phyloP scores from a whole-genome alignment of 23 tunicate species.

The Phallusia fumigata region DNA sequence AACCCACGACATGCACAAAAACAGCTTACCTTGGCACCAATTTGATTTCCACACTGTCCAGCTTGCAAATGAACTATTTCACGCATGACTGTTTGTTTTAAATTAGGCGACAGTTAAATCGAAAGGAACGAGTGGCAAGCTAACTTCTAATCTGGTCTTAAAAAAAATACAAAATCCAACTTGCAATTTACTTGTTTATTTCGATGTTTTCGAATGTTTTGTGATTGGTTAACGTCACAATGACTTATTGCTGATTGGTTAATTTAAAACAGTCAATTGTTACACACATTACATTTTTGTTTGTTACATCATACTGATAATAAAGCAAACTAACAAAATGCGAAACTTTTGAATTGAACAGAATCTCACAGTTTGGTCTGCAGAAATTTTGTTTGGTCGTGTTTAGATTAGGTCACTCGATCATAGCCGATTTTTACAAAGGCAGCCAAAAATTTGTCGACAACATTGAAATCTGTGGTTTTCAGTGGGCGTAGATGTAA shows the following conservation, averaged over 20 bases:
- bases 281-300: too few species aligned
- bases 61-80: slow-evolving; percentile 99
- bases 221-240: neutral
- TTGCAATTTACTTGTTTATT: neutral
- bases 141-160: neutral
- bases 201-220: neutral
- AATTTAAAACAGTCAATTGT: neutral
- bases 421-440: too few species aligned
- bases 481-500: too few species aligned
- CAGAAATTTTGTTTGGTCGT: too few species aligned
- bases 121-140: neutral
- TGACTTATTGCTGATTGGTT: neutral
- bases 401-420: too few species aligned
- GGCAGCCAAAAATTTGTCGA: too few species aligned
- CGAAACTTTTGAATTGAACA: too few species aligned
- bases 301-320: too few species aligned
- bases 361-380: too few species aligned
- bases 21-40: slow-evolving; percentile 75
- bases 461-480: too few species aligned
- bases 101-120: neutral
- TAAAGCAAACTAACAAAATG: too few species aligned
- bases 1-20: too few species aligned
- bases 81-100: slow-evolving; percentile 40
- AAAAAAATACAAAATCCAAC: neutral
- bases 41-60: slow-evolving; percentile 98